These are phyloP conservation scores for Chelidonichthys spinosus DNA, from an alignment of 2,797 vertebrate species.

Conservation along the genomic window DNA sequence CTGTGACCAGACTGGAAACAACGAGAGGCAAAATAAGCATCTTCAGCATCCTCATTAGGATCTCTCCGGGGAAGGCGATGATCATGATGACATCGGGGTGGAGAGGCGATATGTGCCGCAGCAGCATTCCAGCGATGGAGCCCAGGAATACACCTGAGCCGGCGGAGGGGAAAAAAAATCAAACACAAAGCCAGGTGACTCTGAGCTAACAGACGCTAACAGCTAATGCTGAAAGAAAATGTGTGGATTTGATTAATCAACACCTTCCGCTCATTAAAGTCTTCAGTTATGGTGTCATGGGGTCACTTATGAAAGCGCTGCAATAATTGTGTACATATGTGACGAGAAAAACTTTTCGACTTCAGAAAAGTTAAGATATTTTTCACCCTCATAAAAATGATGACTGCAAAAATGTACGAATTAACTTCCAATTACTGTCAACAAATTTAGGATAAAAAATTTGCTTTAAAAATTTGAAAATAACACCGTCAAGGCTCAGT, in stretches of 20 bases:
- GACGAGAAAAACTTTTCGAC: neutral
- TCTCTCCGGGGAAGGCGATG: constrained; percentile 96
- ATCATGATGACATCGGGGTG: constrained; percentile 94
- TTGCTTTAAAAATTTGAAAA: neutral
- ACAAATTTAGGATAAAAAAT: neutral
- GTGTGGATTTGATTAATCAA: neutral
- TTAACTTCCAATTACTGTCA: neutral
- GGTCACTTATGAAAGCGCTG: neutral
- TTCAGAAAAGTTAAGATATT: neutral
- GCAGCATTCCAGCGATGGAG: constrained; percentile 89
- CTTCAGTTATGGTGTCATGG: no score
- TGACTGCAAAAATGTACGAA: neutral
- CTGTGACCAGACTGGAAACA: constrained; percentile 99
- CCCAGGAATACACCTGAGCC: constrained; percentile 92
- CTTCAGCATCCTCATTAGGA: constrained; percentile 99
- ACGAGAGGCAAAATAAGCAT: constrained; percentile 98
- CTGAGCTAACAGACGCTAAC: neutral
- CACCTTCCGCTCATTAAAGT: constrained; percentile 2
- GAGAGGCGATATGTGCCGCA: constrained; percentile 92
- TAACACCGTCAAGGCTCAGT: neutral
- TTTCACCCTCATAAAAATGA: neutral
- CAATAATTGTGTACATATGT: neutral
- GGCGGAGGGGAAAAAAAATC: constrained; percentile 12
- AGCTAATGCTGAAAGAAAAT: neutral
- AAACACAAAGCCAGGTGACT: constrained; percentile 5